Base-by-base conservation (phyloP, 1,140 invertebrate genomes). In the Camponotus vicinus region DNA sequence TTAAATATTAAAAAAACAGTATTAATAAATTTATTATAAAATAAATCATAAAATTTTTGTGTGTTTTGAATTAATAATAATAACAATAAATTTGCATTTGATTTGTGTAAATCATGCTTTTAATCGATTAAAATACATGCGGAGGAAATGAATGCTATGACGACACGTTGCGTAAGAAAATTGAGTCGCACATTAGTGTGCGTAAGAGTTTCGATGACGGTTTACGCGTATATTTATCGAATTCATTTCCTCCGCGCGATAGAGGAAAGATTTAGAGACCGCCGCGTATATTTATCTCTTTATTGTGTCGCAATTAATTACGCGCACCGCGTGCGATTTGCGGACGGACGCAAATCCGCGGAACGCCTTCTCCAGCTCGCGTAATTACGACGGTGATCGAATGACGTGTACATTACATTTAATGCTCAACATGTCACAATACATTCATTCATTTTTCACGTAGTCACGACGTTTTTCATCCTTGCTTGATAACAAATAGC, bases 331-430 rank as follows among this genome's bases (percentile, higher is more conserved):
- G 15, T 61, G 4, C 40, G 57, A 83, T 75, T 83, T 83, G 61
- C 67, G 67, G 73, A 82, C 79, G 32, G 37, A 64, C 45, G 27
- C 27, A 71, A 80, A 80, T 80, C 69, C 66, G 69, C 2, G 77
- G 21, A 70, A 75, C 73, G 66, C 76, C 73, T 87, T 78, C 63
- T 37, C 21, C 55, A 67, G 32, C 18, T 73, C 66, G 40, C 71
- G 69, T 80, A 89, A 89, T 89, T 88, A 88, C 13, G 59, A 86
- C 67, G 82, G 55, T 67, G 49, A 55, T 77, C 37, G 73, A 66
- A 85, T 61, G 49, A 69, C 61, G 59, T 55, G 63, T 82, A 66
- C 77, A 89, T 86, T 89, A 86, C 88, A 78, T 86, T 86, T 73
- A 67, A 80, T 86, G 87, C 64, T 70, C 88, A 64, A 82, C 67